Conservation (phyloP, 2,113 vertebrate genomes). For the Micronycteris hirsuta region DNA sequence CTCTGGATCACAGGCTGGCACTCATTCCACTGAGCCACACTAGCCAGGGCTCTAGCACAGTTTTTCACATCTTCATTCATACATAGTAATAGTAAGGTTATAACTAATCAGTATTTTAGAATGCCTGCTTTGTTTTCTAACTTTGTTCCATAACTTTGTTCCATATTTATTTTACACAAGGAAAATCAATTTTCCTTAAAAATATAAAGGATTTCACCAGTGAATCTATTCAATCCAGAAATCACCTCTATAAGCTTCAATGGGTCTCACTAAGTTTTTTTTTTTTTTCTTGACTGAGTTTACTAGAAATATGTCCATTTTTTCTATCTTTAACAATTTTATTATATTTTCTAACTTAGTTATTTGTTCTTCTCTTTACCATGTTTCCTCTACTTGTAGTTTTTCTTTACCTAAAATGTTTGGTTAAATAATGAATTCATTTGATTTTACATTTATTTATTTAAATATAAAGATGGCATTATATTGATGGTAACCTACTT, state of each 20-base stretch:
- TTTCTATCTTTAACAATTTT: background rate
- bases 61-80: background rate
- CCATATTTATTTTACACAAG: background rate
- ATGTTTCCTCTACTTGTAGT: background rate
- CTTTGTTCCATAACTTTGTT: background rate
- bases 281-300: background rate
- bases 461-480: background rate
- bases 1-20: too few species aligned
- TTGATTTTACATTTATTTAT: background rate
- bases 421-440: background rate
- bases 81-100: background rate
- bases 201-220: background rate
- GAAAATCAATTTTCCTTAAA: background rate
- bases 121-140: background rate
- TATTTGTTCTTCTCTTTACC: background rate
- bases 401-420: background rate
- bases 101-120: conserved; percentile 13
- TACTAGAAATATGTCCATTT: background rate
- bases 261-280: background rate
- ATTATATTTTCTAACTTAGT: background rate
- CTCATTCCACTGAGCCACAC: too few species aligned
- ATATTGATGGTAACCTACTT: background rate
- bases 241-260: background rate
- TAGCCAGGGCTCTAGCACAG: background rate
- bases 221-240: background rate